Evolutionary conservation across 2,888 invertebrate genomes (phyloP), one percentile per base, ranked within the genome.

Genomic region (Lasioglossum calceatum): DNA sequence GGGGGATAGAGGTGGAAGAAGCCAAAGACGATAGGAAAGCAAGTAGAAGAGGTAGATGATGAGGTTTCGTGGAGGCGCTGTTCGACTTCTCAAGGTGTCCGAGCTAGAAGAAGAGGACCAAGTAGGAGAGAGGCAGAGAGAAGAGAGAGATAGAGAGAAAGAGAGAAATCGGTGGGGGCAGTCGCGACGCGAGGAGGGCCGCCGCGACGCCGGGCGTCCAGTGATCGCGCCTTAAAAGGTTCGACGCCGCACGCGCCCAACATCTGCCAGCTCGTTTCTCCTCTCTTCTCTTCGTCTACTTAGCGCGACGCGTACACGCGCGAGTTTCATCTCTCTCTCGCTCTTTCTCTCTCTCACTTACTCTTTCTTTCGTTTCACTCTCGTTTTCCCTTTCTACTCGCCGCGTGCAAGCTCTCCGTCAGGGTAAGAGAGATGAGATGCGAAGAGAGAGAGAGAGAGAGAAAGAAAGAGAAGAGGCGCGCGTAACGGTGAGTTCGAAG

Each of bases 211-310:
- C 94, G 90, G 94, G 95, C 95, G 95, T 95, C 95, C 95, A 93
- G 93, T 92, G 94, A 94, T 95, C 95, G 95, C 95, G 95, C 95
- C 95, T 95, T 95, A 95, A 95, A 95, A 94, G 95, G 95, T 93
- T 94, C 95, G 95, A 94, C 95, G 95, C 95, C 95, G 95, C 95
- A 95, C 95, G 95, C 95, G 95, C 95, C 94, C 93, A 92, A 93
- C 95, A 94, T 94, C 95, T 94, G 95, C 94, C 94, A 94, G 93
- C 90, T 89, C 90, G 85, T 87, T 83, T 87, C 82, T 87, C 85
- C 84, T 84, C 80, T 83, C 85, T 85, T 84, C 84, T 85, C 80
- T 85, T 84, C 81, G 67, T 84, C 87, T 83, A 61, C 76, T 50
- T 44, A 44, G 23, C 50, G 74, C 64, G 32, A 39, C 10, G 39